These are phyloP conservation scores for Microcebus tavaratra DNA, from an alignment of 2,113 vertebrate genomes.

Conservation along the genomic window DNA sequence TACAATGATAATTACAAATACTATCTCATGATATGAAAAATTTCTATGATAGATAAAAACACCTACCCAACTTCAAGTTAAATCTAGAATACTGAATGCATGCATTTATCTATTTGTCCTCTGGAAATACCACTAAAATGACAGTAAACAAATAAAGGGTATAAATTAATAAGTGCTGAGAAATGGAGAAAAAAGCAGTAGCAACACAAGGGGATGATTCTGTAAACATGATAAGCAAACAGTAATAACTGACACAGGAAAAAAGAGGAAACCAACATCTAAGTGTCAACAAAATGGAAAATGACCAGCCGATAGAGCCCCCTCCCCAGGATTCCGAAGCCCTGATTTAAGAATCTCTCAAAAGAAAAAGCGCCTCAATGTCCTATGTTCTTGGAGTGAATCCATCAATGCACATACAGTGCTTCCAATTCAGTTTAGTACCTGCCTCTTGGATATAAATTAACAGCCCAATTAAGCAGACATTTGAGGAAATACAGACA, in stretches of 20 bases:
- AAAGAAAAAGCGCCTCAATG: neutral
- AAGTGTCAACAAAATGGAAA: neutral
- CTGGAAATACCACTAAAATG: neutral
- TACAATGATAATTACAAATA: neutral
- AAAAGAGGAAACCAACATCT: neutral
- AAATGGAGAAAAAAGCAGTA: neutral
- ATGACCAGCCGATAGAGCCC: too few species aligned
- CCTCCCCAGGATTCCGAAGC: neutral
- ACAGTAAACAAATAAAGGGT: neutral
- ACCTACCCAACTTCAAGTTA: neutral
- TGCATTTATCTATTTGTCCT: neutral
- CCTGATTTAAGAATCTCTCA: neutral
- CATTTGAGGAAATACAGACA: neutral
- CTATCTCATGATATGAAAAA: neutral
- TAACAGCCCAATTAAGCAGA: neutral
- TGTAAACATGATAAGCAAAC: neutral
- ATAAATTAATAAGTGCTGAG: neutral
- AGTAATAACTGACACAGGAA: neutral
- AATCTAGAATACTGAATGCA: neutral
- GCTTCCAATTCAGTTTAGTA: neutral
- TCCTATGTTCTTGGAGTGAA: neutral
- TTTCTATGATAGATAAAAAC: neutral
- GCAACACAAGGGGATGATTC: neutral
- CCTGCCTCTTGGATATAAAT: neutral
- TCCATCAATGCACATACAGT: neutral